phyloP scores from a whole-genome alignment of 1,140 invertebrate species.

The Asobara japonica region DNA sequence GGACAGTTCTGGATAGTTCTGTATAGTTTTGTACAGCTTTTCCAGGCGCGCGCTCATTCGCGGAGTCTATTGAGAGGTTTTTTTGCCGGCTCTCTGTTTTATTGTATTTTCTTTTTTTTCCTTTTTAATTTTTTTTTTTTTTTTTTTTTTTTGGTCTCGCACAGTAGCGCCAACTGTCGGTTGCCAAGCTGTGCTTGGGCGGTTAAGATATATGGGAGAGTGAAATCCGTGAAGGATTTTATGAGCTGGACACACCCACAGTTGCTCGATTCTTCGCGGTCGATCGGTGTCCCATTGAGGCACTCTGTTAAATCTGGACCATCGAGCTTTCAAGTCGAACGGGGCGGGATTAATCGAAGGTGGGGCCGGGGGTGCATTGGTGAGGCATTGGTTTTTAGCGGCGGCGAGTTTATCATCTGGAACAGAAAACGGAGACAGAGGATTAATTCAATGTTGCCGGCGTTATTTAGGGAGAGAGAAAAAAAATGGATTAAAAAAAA shows the following conservation, averaged over 20 bases:
- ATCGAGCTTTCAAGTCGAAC: neutral
- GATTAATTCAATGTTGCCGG: neutral
- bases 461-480: neutral
- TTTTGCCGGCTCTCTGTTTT: neutral
- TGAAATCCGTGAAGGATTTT: conserved; percentile 12
- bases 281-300: conserved; percentile 28
- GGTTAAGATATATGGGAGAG: neutral
- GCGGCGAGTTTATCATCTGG: neutral
- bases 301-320: conserved; percentile 21
- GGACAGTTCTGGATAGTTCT: neutral
- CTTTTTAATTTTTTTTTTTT: neutral
- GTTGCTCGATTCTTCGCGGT: conserved; percentile 23
- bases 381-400: neutral
- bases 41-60: neutral
- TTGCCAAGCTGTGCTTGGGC: neutral
- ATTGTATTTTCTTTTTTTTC: neutral
- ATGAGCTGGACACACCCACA: conserved; percentile 16
- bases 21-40: neutral
- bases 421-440: neutral
- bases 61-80: neutral
- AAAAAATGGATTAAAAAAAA: neutral
- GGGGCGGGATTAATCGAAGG: neutral
- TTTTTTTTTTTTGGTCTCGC: neutral
- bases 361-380: neutral
- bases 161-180: conserved; percentile 2